These are phyloP conservation scores for Hipparchia semele DNA, from an alignment of 2,888 invertebrate species.

Conservation along the genomic window DNA sequence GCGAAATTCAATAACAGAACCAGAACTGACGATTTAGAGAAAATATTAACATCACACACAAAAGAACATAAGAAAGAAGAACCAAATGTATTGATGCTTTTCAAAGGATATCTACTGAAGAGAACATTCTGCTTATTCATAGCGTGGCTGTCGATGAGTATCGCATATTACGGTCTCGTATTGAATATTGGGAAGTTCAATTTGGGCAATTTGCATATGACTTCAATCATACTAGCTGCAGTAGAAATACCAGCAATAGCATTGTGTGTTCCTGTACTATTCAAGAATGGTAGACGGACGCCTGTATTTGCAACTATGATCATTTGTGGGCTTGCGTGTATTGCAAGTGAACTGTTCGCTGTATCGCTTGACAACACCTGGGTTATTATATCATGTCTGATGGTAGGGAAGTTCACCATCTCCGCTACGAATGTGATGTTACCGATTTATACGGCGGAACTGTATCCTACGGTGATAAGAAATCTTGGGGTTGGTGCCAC, in stretches of 20 bases:
- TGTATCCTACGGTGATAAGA: constrained; percentile 87
- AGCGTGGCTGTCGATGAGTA: constrained; percentile 90
- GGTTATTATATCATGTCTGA: constrained; percentile 88
- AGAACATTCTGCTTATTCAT: constrained; percentile 88
- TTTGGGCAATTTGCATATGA: constrained; percentile 89
- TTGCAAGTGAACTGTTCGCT: constrained; percentile 83
- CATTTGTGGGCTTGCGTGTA: constrained; percentile 87
- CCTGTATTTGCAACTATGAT: constrained; percentile 87
- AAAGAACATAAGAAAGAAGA: constrained; percentile 70
- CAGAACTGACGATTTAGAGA: constrained; percentile 86
- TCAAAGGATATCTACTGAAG: constrained; percentile 85
- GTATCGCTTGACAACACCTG: constrained; percentile 83
- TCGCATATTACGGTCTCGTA: constrained; percentile 90
- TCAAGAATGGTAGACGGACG: constrained; percentile 89
- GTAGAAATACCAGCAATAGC: constrained; percentile 92
- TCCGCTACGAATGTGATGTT: constrained; percentile 90
- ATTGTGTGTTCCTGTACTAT: constrained; percentile 87
- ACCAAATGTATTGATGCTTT: constrained; percentile 85
- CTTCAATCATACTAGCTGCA: constrained; percentile 88
- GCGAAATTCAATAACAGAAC: constrained; percentile 86
- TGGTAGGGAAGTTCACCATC: constrained; percentile 91
- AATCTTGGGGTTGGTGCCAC: constrained; percentile 89
- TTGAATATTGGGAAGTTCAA: constrained; percentile 88
- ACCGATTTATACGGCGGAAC: constrained; percentile 89
- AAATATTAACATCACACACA: constrained; percentile 83